Evolutionary conservation across 2,113 vertebrate species (phyloP), one percentile per base, ranked within the genome.

Genomic region (Thermophis baileyi): DNA sequence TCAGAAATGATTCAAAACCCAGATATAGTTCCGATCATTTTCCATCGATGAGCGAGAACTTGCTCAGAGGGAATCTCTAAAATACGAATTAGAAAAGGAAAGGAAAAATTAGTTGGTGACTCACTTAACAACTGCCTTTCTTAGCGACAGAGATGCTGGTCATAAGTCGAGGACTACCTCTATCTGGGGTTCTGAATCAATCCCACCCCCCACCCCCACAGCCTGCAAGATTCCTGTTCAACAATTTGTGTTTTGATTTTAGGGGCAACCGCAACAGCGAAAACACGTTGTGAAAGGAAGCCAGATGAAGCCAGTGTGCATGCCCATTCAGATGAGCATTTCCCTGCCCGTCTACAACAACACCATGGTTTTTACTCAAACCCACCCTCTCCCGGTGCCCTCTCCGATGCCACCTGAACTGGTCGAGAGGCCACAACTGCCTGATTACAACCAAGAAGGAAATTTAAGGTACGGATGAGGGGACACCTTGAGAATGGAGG

Each of bases 261-360:
- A 92, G 88, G 90, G 9, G 5, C 91, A 90, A 86, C 90, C 57
- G 3, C 87, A 57, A 22, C 85, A 63, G 55, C 89, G 97, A 93
- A 97, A 97, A 94, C 97, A 96, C 50, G 89, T 96, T 1, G 4
- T 97, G 12, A 94, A 94, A 85, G 97, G 96, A 22, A 97, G 88
- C 30, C 97, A 97, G 91, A 57, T 92, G 1, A 97, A 98, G 96
- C 95, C 97, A 0, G 95, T 95, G 0, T 96, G 96, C 93, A 91
- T 98, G 92, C 97, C 98, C 0, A 94, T 97, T 91, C 98, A 98
- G 95, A 96, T 96, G 0, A 97, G 96, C 86, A 89, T 98, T 91
- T 97, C 98, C 0, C 95, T 97, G 96, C 97, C 98, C 9, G 97
- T 98, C 93, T 98, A 97, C 96, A 98, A 95, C 96, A 98, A 97